These are phyloP conservation scores for Helobdella robusta DNA, from an alignment of 2,888 invertebrate species.

Conservation along the genomic window DNA sequence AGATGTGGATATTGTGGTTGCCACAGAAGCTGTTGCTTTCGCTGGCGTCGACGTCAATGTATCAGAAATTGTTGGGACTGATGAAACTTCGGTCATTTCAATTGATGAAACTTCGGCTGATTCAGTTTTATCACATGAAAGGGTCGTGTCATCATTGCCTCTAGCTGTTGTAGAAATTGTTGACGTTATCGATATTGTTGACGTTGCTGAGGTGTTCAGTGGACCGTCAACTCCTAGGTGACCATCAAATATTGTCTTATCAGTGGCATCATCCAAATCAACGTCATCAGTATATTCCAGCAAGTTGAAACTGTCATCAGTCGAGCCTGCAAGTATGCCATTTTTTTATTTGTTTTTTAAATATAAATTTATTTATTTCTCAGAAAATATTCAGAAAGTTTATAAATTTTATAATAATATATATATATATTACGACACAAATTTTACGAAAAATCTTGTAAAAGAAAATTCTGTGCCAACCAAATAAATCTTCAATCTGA, in stretches of 20 bases:
- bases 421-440: not conserved
- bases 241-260: conserved; percentile 72
- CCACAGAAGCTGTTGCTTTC: too few relatives aligned
- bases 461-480: not conserved
- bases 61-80: too few relatives aligned
- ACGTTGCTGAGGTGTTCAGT: not conserved
- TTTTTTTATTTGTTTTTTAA: too few relatives aligned
- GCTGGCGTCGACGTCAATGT: too few relatives aligned
- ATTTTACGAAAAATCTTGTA: not conserved
- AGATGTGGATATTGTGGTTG: too few relatives aligned
- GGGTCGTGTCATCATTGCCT: too few relatives aligned
- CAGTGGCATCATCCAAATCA: conserved; percentile 67
- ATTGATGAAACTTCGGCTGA: too few relatives aligned
- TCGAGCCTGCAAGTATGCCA: conserved; percentile 53
- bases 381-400: not conserved
- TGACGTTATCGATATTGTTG: too few relatives aligned
- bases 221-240: conserved; percentile 57
- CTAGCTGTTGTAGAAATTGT: too few relatives aligned
- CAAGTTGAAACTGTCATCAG: conserved; percentile 76
- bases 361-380: not conserved
- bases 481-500: conserved; percentile 33
- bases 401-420: not conserved
- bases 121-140: too few relatives aligned
- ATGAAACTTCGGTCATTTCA: too few relatives aligned
- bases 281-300: conserved; percentile 87